Evolutionary conservation across 1,140 invertebrate species (phyloP), one percentile per base, ranked within the genome.

Genomic region (Galendromus occidentalis): DNA sequence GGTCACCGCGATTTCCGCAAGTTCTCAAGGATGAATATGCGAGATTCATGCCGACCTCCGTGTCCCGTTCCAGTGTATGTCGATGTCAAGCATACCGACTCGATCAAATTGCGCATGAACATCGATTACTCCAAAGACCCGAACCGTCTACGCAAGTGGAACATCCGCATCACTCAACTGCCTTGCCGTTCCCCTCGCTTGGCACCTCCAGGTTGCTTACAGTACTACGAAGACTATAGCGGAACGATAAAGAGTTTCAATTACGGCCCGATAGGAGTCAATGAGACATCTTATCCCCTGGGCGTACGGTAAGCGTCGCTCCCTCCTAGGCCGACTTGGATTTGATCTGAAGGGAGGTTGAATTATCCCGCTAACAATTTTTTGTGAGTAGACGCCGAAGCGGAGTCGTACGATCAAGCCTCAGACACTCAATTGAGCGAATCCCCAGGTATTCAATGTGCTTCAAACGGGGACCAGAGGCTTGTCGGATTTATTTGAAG

Each of bases 181-280:
- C 51, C 51, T 2, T 59, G 51, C 22, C 51, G 22, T 14, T 59
- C 51, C 6, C 51, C 51, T 14, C 51, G 51, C 22, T 33, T 59
- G 17, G 51, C 51, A 14, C 51, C 51, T 5, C 51, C 51, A 6
- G 51, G 51, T 17, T 59, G 51, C 25, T 22, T 59, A 6, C 51
- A 59, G 20, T 59, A 59, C 9, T 59, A 29, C 22, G 51, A 59
- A 22, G 51, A 59, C 14, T 59, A 59, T 22, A 59, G 51, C 22
- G 51, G 51, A 59, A 59, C 33, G 6, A 33, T 59, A 14, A 59
- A 59, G 51, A 59, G 51, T 25, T 59, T 59, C 51, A 59, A 59
- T 25, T 59, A 59, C 22, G 14, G 51, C 25, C 51, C 51, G 17
- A 25, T 29, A 59, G 51, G 51, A 18, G 51, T 59, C 20, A 59